Conservation (phyloP, 2,113 vertebrate genomes). For the Salvelinus namaycush region DNA sequence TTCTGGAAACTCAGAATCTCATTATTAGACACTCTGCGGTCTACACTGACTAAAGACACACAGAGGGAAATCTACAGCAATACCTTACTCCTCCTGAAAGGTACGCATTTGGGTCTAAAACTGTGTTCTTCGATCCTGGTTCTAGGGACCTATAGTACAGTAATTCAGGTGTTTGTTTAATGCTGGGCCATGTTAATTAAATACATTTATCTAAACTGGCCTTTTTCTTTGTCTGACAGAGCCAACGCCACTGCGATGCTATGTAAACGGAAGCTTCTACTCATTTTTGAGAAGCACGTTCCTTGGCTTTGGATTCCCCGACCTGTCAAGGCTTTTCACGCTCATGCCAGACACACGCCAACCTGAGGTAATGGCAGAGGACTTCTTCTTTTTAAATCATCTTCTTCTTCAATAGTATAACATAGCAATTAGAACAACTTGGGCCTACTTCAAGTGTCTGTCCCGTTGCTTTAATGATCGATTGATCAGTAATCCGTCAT, state of each 20-base stretch:
- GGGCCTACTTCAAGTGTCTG: background rate
- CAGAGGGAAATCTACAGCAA: slow-evolving; percentile 30
- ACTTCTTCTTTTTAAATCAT: too few species aligned
- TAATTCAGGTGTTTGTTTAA: background rate
- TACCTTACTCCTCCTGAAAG: slow-evolving; percentile 31
- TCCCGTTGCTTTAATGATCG: background rate
- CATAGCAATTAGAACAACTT: too few species aligned
- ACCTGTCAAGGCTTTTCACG: slow-evolving; percentile 49
- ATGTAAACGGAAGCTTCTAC: slow-evolving; percentile 54
- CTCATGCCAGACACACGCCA: slow-evolving; percentile 43
- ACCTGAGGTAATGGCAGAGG: slow-evolving; percentile 20
- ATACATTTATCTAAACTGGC: too few species aligned
- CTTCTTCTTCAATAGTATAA: too few species aligned
- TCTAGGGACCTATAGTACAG: background rate
- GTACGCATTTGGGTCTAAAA: slow-evolving; percentile 2
- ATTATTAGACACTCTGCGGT: slow-evolving; percentile 17
- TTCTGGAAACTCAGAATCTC: slow-evolving; percentile 19
- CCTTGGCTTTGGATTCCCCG: slow-evolving; percentile 60
- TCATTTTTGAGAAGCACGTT: slow-evolving; percentile 54
- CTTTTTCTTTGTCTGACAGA: slow-evolving; percentile 27
- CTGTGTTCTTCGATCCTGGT: background rate
- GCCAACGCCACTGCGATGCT: slow-evolving; percentile 48
- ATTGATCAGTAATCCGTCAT: background rate
- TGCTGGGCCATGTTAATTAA: too few species aligned
- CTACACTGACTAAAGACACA: slow-evolving; percentile 14